These are phyloP conservation scores for Actenoides lindsayi DNA, from an alignment of 2,113 vertebrate species.

Conservation along the genomic window DNA sequence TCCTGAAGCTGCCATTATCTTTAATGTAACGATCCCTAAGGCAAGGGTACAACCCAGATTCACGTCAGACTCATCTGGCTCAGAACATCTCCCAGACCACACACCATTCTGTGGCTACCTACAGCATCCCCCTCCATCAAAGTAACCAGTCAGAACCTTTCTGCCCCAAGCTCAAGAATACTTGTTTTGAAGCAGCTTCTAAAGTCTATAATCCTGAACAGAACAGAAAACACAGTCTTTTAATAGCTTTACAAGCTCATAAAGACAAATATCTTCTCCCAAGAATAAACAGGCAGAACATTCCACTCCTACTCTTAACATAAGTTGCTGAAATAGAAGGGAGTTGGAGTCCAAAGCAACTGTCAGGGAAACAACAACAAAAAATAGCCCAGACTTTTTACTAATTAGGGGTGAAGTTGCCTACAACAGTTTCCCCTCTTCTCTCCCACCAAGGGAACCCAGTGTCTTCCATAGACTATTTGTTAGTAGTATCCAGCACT, in stretches of 20 bases:
- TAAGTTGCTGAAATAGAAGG: neutral
- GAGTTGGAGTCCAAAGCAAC: neutral
- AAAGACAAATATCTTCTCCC: conserved; percentile 24
- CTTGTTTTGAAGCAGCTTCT: conserved; percentile 18
- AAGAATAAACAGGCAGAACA: conserved; percentile 34
- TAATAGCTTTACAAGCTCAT: conserved; percentile 47
- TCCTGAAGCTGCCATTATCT: neutral
- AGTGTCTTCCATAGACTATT: neutral
- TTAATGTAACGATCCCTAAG: neutral
- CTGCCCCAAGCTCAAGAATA: neutral
- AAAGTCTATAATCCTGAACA: neutral
- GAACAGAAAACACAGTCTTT: conserved; percentile 13
- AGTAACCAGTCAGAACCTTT: neutral
- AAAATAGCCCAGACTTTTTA: neutral
- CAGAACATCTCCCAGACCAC: neutral
- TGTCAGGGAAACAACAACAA: too few species aligned
- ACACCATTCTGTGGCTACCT: neutral
- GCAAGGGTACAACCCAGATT: neutral
- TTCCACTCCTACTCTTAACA: conserved; percentile 9
- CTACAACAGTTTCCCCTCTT: neutral
- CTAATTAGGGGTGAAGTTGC: neutral
- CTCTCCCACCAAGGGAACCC: neutral
- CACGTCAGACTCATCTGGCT: rapidly evolving
- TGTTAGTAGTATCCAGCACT: neutral
- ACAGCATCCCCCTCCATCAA: neutral